A percentile compares a stretch with the other conserved stretches of the same genome.
These are phyloP conservation scores for Dicaeum eximium DNA, from an alignment of 2,113 vertebrate genomes.

Conservation along the genomic window DNA sequence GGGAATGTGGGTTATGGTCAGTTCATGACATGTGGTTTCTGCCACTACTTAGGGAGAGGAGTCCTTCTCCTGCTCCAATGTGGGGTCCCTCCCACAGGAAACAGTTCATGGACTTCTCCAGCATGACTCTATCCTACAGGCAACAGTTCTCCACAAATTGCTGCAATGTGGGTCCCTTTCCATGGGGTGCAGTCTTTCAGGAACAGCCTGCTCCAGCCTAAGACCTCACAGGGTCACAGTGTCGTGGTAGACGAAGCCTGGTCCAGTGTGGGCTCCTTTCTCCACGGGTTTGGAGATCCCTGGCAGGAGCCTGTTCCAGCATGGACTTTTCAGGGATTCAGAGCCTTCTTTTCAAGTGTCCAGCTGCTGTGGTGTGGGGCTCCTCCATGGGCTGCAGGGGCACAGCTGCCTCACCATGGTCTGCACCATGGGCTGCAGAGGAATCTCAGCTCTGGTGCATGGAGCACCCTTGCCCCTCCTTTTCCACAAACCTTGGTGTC, in stretches of 20 bases:
- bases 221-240: not conserved
- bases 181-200: not conserved
- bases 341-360: not conserved
- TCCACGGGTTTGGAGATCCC: too few relatives aligned
- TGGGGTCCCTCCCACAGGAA: not conserved
- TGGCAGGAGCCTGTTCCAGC: not conserved
- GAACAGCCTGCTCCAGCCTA: not conserved
- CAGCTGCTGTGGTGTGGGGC: not conserved
- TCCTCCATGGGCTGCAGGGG: not conserved
- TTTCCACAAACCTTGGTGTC: not conserved
- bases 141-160: not conserved
- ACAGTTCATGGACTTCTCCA: not conserved
- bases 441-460: rapidly evolving
- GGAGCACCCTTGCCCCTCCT: rapidly evolving
- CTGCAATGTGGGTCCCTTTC: not conserved
- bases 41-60: not conserved
- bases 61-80: rapidly evolving
- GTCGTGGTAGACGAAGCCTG: not conserved
- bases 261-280: not conserved
- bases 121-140: rapidly evolving
- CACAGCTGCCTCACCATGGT: not conserved
- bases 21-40: not conserved
- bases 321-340: not conserved
- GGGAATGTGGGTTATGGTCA: not conserved
- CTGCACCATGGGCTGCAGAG: not conserved